Percentiles rank a stretch among this genome's conserved stretches.
Conservation (phyloP, 2,888 invertebrate species). For the Scrobipalpa atriplicella region DNA sequence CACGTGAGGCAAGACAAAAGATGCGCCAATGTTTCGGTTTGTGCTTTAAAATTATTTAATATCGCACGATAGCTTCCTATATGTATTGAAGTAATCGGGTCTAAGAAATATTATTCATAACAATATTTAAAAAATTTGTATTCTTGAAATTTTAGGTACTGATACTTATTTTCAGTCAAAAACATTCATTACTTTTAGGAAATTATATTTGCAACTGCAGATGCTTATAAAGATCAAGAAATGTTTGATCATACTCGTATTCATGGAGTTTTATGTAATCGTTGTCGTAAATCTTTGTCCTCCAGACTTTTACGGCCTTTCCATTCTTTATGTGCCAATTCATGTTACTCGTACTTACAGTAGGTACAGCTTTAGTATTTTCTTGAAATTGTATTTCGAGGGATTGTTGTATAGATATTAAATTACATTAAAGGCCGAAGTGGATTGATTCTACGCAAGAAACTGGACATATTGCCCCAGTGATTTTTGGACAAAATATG, state of each 20-base stretch:
- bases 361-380: neutral
- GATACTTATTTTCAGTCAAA: neutral
- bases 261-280: constrained; percentile 10
- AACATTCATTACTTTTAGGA: neutral
- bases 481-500: too few relatives aligned
- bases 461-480: too few relatives aligned
- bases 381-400: neutral
- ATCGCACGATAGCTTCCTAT: too few relatives aligned
- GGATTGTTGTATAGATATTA: neutral
- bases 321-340: constrained; percentile 7
- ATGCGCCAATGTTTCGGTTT: too few relatives aligned
- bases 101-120: too few relatives aligned
- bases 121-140: too few relatives aligned
- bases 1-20: too few relatives aligned
- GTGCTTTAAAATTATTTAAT: too few relatives aligned
- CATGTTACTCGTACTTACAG: neutral
- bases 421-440: too few relatives aligned
- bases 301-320: neutral
- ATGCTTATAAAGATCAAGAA: neutral
- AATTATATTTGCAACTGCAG: neutral
- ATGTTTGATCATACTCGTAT: neutral
- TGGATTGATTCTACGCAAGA: neutral
- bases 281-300: constrained; percentile 7
- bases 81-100: too few relatives aligned
- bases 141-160: too few relatives aligned